Conservation (phyloP, 1,140 invertebrate species). For the Coelopa frigida region DNA sequence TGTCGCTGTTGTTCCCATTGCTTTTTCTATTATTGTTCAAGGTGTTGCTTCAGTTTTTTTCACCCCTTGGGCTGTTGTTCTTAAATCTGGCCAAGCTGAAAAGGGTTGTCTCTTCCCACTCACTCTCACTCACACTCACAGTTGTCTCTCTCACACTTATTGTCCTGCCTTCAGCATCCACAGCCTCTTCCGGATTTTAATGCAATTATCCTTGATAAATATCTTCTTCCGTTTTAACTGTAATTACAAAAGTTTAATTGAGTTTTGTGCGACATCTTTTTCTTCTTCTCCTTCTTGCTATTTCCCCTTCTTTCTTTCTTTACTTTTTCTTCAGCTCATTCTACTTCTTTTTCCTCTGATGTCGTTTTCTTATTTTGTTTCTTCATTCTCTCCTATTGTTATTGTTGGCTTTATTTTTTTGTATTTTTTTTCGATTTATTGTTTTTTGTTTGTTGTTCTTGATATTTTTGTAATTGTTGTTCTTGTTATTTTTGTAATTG, state of each 20-base stretch:
- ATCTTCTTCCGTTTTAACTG: conserved; percentile 42
- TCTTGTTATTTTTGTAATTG: neutral
- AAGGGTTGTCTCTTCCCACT: too few relatives aligned
- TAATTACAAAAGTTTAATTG: conserved; percentile 44
- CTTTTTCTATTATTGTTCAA: too few relatives aligned
- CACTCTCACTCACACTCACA: too few relatives aligned
- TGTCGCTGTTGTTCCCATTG: too few relatives aligned
- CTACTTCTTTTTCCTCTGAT: neutral
- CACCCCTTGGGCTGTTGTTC: too few relatives aligned
- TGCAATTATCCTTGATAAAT: conserved; percentile 44
- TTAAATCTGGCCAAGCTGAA: too few relatives aligned
- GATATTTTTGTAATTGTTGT: neutral
- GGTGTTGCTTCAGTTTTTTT: too few relatives aligned
- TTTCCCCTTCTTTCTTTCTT: too few relatives aligned
- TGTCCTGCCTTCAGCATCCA: too few relatives aligned
- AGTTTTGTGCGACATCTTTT: too few relatives aligned
- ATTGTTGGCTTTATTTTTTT: conserved; percentile 1
- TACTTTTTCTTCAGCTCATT: neutral
- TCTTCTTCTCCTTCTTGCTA: too few relatives aligned
- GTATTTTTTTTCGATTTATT: conserved; percentile 3
- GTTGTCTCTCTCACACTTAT: neutral
- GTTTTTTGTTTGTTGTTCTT: neutral
- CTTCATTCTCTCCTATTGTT: neutral
- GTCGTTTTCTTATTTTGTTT: conserved; percentile 1
- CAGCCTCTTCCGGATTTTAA: too few relatives aligned